Conservation (phyloP, 2,888 invertebrate species). For the Phaedon cochleariae region DNA sequence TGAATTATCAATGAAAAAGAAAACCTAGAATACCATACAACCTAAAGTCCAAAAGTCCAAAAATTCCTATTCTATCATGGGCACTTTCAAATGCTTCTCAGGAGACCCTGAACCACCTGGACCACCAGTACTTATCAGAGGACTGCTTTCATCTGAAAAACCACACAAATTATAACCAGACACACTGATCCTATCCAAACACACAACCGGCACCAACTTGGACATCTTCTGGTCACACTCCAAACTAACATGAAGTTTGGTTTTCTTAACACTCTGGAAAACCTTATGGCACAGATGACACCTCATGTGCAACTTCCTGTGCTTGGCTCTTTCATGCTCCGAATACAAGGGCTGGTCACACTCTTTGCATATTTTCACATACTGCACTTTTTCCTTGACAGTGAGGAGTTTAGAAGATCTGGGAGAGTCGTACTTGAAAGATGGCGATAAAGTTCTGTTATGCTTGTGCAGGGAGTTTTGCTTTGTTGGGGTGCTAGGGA, state of each 20-base stretch:
- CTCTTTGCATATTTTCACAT: conserved; percentile 24
- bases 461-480: background rate
- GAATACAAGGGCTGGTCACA: conserved; percentile 26
- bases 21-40: too few relatives aligned
- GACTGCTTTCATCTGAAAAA: background rate
- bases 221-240: conserved; percentile 21
- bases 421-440: conserved; percentile 9
- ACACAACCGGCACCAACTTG: conserved; percentile 6
- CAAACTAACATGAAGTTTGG: conserved; percentile 19
- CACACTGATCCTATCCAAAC: conserved; percentile 3
- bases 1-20: too few relatives aligned
- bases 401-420: conserved; percentile 13
- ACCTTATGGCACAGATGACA: conserved; percentile 32
- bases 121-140: background rate
- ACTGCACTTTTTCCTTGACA: conserved; percentile 13
- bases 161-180: background rate
- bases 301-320: conserved; percentile 27
- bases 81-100: background rate
- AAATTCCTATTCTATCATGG: background rate
- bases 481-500: background rate
- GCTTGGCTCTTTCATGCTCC: conserved; percentile 16
- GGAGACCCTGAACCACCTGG: background rate
- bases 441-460: background rate
- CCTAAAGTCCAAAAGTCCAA: too few relatives aligned
- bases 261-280: conserved; percentile 25